Conservation (phyloP, 2,888 invertebrate species). For the Plebejus anna region DNA sequence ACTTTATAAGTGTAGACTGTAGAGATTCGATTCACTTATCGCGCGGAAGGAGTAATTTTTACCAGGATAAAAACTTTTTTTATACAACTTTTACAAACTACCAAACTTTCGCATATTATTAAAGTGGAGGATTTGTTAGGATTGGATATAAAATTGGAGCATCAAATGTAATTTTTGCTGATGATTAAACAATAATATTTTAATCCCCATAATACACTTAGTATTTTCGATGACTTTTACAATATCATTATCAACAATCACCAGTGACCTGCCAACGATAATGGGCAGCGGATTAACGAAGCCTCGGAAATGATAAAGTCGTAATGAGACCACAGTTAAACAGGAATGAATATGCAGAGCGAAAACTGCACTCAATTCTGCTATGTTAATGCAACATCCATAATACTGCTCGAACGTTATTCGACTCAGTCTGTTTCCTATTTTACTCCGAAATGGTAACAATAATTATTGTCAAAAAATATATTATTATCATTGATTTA, state of each 20-base stretch:
- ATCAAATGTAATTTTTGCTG: too few species aligned
- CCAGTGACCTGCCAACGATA: background rate
- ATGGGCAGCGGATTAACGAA: background rate
- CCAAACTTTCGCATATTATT: too few species aligned
- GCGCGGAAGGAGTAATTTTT: too few species aligned
- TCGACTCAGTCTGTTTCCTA: background rate
- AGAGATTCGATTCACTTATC: too few species aligned
- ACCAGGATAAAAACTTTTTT: too few species aligned
- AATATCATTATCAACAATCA: constrained; percentile 2
- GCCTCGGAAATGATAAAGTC: constrained; percentile 6
- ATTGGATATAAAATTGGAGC: too few species aligned
- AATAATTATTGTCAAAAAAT: too few species aligned
- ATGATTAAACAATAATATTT: background rate
- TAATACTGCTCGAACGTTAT: background rate
- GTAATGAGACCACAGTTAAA: constrained; percentile 1
- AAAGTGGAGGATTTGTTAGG: too few species aligned
- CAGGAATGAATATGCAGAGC: background rate
- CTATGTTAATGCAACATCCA: background rate
- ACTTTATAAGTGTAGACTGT: too few species aligned
- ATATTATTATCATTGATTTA: too few species aligned
- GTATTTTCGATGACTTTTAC: background rate
- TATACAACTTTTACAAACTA: too few species aligned
- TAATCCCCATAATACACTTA: background rate
- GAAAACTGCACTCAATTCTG: background rate
- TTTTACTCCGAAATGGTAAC: too few species aligned